These are phyloP conservation scores for Acanthosepion lycidas DNA, from an alignment of 2,888 invertebrate species.

Conservation along the genomic window DNA sequence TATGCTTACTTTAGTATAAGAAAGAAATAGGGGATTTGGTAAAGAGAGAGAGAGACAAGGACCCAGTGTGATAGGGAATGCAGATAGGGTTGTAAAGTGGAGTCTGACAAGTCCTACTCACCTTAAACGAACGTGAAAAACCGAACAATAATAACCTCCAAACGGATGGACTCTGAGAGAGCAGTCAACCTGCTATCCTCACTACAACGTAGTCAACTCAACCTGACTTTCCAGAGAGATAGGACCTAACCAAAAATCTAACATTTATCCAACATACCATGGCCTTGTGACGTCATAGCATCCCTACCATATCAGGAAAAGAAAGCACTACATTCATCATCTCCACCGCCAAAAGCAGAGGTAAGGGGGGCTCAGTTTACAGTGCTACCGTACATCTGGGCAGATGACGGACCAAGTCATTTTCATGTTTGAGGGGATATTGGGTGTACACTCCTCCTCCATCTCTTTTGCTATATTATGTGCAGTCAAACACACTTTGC, in stretches of 20 bases:
- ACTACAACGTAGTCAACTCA: neutral
- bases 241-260: neutral
- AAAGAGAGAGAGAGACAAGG: neutral
- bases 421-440: neutral
- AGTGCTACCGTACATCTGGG: neutral
- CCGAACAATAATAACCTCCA: neutral
- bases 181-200: neutral
- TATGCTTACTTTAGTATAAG: too few relatives aligned
- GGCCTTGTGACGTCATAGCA: neutral
- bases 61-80: neutral
- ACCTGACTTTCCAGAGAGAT: neutral
- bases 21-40: too few relatives aligned
- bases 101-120: neutral
- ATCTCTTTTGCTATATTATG: neutral
- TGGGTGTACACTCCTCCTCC: neutral
- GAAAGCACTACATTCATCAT: neutral
- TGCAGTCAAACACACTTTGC: neutral
- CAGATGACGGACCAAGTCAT: neutral
- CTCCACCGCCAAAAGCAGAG: neutral
- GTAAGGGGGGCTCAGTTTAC: constrained; percentile 14
- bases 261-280: constrained; percentile 9
- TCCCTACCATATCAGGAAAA: constrained; percentile 14
- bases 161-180: neutral
- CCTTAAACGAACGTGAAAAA: neutral
- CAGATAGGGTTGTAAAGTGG: neutral